These are phyloP conservation scores for Acanthosepion esculentum DNA, from an alignment of 2,888 invertebrate genomes.

Conservation along the genomic window DNA sequence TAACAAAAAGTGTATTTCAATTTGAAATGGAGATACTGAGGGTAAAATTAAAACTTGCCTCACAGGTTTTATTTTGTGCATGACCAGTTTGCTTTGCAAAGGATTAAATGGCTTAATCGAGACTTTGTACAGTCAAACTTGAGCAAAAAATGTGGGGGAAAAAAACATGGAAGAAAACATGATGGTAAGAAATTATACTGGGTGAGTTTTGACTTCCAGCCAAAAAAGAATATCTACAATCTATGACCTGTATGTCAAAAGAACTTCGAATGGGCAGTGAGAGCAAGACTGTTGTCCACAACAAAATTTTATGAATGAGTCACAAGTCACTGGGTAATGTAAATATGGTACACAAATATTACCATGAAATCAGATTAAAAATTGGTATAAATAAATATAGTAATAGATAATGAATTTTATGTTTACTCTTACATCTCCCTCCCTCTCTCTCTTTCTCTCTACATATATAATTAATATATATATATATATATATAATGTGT, in stretches of 20 bases:
- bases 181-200: neutral
- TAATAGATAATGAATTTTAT: too few relatives aligned
- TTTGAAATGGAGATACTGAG: neutral
- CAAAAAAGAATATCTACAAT: neutral
- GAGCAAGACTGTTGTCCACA: neutral
- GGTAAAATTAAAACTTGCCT: neutral
- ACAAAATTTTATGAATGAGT: neutral
- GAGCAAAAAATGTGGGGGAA: too few relatives aligned
- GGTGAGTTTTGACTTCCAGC: neutral
- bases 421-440: too few relatives aligned
- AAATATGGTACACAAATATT: neutral
- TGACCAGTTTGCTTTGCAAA: neutral
- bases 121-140: neutral
- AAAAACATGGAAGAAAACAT: too few relatives aligned
- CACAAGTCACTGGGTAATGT: neutral
- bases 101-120: neutral
- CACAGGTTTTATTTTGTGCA: neutral
- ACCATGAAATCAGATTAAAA: neutral
- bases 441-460: too few relatives aligned
- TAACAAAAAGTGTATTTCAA: neutral
- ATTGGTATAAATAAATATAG: too few relatives aligned
- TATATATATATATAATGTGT: too few relatives aligned
- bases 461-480: too few relatives aligned
- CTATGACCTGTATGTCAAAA: neutral
- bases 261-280: neutral